Conservation (phyloP, 2,888 invertebrate species). For the Bedellia somnulentella region DNA sequence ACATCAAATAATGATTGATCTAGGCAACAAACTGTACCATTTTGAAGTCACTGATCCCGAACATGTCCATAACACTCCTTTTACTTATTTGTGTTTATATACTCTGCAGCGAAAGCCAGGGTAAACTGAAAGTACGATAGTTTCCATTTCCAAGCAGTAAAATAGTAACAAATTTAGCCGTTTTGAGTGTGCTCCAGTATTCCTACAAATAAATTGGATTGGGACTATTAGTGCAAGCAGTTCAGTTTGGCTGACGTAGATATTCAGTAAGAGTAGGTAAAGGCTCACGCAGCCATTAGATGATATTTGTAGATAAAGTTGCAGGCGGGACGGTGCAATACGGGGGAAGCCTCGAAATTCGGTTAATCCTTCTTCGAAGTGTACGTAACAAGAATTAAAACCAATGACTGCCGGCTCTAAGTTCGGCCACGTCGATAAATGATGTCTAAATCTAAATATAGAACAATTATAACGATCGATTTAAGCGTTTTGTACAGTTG, state of each 20-base stretch:
- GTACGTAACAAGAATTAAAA: conserved; percentile 44
- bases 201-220: neutral
- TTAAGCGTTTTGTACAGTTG: conserved; percentile 56
- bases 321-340: conserved; percentile 56
- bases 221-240: conserved; percentile 27
- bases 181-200: neutral
- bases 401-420: conserved; percentile 45
- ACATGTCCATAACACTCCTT: too few species aligned
- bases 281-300: conserved; percentile 47
- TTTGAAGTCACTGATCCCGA: neutral
- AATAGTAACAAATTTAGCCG: neutral
- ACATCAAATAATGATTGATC: neutral
- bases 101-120: too few species aligned
- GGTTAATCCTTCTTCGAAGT: conserved; percentile 49
- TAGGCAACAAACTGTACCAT: neutral
- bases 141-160: neutral
- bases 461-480: conserved; percentile 48
- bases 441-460: conserved; percentile 26
- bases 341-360: conserved; percentile 7
- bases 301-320: conserved; percentile 38
- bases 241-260: too few species aligned
- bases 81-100: too few species aligned
- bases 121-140: too few species aligned
- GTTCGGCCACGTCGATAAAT: conserved; percentile 23
- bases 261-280: conserved; percentile 47